Conservation (phyloP, 1,140 invertebrate genomes). For the Scaptomyza graminum region DNA sequence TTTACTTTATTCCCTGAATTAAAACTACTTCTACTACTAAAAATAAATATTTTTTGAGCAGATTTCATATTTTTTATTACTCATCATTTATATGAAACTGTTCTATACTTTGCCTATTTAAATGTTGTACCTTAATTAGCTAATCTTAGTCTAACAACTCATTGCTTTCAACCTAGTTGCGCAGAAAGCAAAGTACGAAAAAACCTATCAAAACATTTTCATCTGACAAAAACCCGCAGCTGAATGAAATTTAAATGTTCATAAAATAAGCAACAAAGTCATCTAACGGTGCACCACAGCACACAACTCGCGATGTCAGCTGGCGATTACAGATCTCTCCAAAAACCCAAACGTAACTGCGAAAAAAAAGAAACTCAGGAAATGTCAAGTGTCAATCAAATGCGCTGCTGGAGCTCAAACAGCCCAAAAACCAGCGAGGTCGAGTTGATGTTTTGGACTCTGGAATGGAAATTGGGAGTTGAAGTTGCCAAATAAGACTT, state of each 20-base stretch:
- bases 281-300: conserved; percentile 35
- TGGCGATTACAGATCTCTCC: conserved; percentile 45
- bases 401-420: conserved; percentile 57
- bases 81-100: no score
- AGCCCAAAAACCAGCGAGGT: not conserved
- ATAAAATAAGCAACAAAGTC: conserved; percentile 41
- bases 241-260: conserved; percentile 16
- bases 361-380: conserved; percentile 23
- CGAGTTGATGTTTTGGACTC: not conserved
- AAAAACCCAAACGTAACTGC: conserved; percentile 39
- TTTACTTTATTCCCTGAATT: no score
- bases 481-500: not conserved
- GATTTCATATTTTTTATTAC: no score
- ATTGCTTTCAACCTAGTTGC: conserved; percentile 41
- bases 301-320: conserved; percentile 51
- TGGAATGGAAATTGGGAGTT: conserved; percentile 1
- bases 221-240: conserved; percentile 16
- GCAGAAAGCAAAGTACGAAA: conserved; percentile 29
- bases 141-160: not conserved
- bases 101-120: no score
- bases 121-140: not conserved
- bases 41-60: no score
- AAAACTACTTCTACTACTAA: no score
- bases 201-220: conserved; percentile 56
- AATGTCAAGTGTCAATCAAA: conserved; percentile 78